These are phyloP conservation scores for Oscheius sp. DNA, from an alignment of 2,888 invertebrate genomes.

Conservation along the genomic window DNA sequence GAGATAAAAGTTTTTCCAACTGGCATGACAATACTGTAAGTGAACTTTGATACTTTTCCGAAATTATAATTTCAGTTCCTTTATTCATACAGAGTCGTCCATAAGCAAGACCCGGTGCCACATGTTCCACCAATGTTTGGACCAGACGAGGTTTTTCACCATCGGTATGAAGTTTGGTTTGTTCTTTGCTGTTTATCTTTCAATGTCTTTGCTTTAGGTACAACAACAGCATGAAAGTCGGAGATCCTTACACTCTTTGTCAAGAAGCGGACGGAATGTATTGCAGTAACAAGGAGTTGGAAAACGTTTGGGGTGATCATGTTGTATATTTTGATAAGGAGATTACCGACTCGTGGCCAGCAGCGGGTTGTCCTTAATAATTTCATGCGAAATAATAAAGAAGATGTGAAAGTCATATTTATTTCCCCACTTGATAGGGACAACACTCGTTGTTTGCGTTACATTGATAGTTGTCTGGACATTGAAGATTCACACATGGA, in stretches of 20 bases:
- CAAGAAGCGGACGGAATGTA: conserved; percentile 29
- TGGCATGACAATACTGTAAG: conserved; percentile 29
- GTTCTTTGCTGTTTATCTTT: not conserved
- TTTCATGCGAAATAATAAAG: not conserved
- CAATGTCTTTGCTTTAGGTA: conserved; percentile 17
- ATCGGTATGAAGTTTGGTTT: conserved; percentile 30
- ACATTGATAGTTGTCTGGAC: conserved; percentile 47
- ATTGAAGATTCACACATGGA: conserved; percentile 48
- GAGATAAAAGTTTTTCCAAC: conserved; percentile 12
- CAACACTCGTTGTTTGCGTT: conserved; percentile 50
- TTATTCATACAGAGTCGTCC: conserved; percentile 26
- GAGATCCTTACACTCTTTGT: conserved; percentile 18
- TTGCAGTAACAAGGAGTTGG: conserved; percentile 20
- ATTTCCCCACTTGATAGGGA: conserved; percentile 40
- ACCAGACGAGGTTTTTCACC: conserved; percentile 27
- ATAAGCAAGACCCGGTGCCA: conserved; percentile 26
- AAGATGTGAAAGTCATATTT: conserved; percentile 1
- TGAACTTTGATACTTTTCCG: not conserved
- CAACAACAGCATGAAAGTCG: conserved; percentile 30
- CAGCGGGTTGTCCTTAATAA: conserved; percentile 13
- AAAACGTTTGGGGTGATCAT: conserved; percentile 15
- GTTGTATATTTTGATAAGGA: conserved; percentile 15
- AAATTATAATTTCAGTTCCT: conserved; percentile 18
- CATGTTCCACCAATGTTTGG: conserved; percentile 20
- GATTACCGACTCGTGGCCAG: conserved; percentile 11